phyloP scores from a whole-genome alignment of 2,888 invertebrate genomes.

The Mimas tiliae region DNA sequence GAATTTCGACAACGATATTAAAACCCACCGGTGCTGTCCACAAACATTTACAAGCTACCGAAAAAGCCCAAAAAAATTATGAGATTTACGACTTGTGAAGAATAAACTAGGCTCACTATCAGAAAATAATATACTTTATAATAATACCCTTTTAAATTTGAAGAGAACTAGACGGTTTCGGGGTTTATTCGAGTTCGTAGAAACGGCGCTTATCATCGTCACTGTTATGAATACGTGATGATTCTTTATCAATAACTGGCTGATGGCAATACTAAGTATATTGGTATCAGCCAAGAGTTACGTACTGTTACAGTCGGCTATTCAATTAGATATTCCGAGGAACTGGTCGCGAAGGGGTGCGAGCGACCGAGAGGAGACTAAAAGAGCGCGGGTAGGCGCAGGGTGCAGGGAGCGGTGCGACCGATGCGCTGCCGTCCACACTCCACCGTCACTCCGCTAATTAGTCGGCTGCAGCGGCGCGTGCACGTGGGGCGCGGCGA shows the following conservation, averaged over 20 bases:
- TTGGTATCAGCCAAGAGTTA: not conserved
- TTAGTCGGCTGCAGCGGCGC: slow-evolving; percentile 58
- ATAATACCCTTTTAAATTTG: not conserved
- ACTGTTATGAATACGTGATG: slow-evolving; percentile 3
- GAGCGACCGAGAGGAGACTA: slow-evolving; percentile 15
- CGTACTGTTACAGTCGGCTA: too few species aligned
- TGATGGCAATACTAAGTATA: not conserved
- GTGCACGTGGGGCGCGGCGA: slow-evolving; percentile 74
- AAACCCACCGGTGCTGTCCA: not conserved
- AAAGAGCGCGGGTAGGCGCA: slow-evolving; percentile 34
- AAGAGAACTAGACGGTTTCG: slow-evolving; percentile 25
- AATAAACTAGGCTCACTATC: not conserved
- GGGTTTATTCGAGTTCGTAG: slow-evolving; percentile 28
- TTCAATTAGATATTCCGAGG: slow-evolving; percentile 1
- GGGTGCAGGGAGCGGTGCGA: slow-evolving; percentile 40
- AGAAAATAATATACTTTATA: too few species aligned
- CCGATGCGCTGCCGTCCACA: not conserved
- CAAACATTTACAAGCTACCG: not conserved
- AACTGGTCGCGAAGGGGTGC: not conserved
- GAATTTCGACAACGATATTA: not conserved
- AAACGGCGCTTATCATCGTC: not conserved
- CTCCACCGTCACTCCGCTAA: slow-evolving; percentile 42
- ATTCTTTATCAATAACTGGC: too few species aligned
- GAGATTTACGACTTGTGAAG: not conserved
- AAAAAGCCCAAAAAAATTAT: slow-evolving; percentile 2